Evolutionary conservation across 1,140 invertebrate species (phyloP).

Genomic region (Caenorhabditis inopinata): DNA sequence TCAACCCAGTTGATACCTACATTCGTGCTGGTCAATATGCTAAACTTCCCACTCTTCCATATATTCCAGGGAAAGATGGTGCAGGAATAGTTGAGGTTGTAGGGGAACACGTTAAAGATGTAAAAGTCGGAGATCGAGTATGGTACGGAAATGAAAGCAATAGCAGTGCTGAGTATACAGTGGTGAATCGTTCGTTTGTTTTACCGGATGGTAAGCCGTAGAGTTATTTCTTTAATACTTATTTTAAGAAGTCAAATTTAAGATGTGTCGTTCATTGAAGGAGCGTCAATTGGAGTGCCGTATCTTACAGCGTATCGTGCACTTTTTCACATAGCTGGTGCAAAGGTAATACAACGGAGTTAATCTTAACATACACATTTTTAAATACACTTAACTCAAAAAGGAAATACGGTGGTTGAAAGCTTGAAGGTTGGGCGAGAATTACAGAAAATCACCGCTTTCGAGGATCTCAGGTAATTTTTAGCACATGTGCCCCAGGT

Average conservation of each 20-base stretch:
- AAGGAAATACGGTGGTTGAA: too few relatives aligned
- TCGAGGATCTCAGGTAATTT: too few relatives aligned
- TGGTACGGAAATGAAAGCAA: conserved; percentile 61
- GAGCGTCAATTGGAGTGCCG: conserved; percentile 71
- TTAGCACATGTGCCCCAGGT: too few relatives aligned
- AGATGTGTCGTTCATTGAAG: conserved; percentile 69
- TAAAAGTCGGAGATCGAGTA: conserved; percentile 68
- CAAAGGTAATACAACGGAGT: too few relatives aligned
- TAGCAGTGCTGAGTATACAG: conserved; percentile 70
- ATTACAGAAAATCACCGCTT: too few relatives aligned
- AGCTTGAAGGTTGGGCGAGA: too few relatives aligned
- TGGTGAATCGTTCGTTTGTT: conserved; percentile 63
- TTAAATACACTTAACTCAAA: too few relatives aligned
- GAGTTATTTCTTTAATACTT: too few relatives aligned
- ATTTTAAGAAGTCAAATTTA: background rate
- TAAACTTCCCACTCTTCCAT: conserved; percentile 69
- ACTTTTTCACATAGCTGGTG: conserved; percentile 50
- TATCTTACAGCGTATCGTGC: conserved; percentile 70
- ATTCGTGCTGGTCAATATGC: conserved; percentile 70
- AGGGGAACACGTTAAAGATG: conserved; percentile 29
- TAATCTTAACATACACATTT: too few relatives aligned
- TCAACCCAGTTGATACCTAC: conserved; percentile 73
- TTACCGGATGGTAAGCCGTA: conserved; percentile 66
- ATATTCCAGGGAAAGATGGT: conserved; percentile 70
- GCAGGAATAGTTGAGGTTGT: conserved; percentile 70